Evolutionary conservation across 2,113 vertebrate genomes (phyloP), one percentile per base, ranked within the genome.

Genomic region (Plecotus auritus): DNA sequence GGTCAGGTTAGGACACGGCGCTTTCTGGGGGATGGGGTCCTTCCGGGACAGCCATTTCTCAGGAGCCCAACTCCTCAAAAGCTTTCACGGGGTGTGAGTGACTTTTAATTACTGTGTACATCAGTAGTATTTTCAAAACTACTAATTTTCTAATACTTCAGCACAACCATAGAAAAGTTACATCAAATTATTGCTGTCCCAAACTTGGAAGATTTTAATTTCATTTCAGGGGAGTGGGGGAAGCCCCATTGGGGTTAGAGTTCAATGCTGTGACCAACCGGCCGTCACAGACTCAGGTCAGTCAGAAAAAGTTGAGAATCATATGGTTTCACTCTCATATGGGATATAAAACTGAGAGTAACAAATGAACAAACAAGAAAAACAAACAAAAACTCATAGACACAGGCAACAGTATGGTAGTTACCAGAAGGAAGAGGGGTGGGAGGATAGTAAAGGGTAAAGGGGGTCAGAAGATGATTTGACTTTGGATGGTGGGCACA

Each of bases 61-160:
- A 56, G 77, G 35, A 11, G 0, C 32, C 9, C 54, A 0, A 37
- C 47, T 87, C 4, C 23, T 11, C 23, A 4, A 14, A 10, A 84
- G 20, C 40, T 91, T 93, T 81, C 84, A 59, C 54, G 5, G 32
- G 26, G 12, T 20, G 18, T 74, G 47, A n/a, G 22, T 40, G 32
- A 67, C 73, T 85, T 93, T 88, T 30, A 90, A 0, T 88, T 59
- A 45, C 5, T 61, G 7, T 30, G 37, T 37, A 70, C 12, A 42
- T 88, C 9, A 51, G 56, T 74, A 37, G 13, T 82, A 37, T 88
- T 95, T 96, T 78, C 85, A 85, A 94, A 94, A 32, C 28, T 69
- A 45, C 47, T 69, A 56, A 28, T 74, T 95, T 81, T 81, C 35
- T 66, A 72, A 37, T 85, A 69, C 61, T 84, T 92, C 37, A 72